Base-by-base conservation (phyloP, 2,888 invertebrate species). In the Drosophila mimetica region DNA sequence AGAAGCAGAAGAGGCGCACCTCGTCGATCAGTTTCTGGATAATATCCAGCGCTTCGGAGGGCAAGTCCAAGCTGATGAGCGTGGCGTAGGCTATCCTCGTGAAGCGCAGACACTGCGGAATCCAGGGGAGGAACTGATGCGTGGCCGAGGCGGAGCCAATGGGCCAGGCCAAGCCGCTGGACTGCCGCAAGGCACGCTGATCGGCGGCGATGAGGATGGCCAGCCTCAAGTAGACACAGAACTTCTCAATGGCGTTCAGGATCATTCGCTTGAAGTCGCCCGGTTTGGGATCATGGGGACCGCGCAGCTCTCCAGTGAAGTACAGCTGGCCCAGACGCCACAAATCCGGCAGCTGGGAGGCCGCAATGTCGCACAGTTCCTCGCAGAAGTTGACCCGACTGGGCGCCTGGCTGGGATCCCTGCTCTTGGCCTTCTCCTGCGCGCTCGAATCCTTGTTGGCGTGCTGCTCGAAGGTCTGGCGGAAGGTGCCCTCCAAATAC, bases 251-350 rank as follows among this genome's bases (percentile, higher is more conserved):
- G 4, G 95, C 94, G 55, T 94, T 94, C 89, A 96, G 93, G 82
- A 97, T 95, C 94, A 97, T 96, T 86, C 95, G 94, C 95, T 97
- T 97, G 76, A 97, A 96, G 47, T 95, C 94, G 0, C 93, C 93
- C 65, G 96, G 96, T 54, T 96, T 93, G n/a, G 95, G 94, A 89
- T 95, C 95, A 11, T 95, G 93, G 74, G 95, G 95, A 0, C 96
- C 95, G 80, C 95, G 94, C 58, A 98, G 92, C 89, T 97, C 96
- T 7, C 97, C 97, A 4, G 96, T 96, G 91, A 98, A 98, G 93
- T 99, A 99, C 37, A 97, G 95, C 88, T 98, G 95, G 0, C 99
- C 98, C 1, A 99, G 94, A 89, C 97, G 96, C 98, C 98, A 99
- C 83, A 99, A 94, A 91, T 98, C 97, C 32, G 97, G 97, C 89